Evolutionary conservation across 2,888 invertebrate species (phyloP).

Genomic region (Metacarcinus magister): DNA sequence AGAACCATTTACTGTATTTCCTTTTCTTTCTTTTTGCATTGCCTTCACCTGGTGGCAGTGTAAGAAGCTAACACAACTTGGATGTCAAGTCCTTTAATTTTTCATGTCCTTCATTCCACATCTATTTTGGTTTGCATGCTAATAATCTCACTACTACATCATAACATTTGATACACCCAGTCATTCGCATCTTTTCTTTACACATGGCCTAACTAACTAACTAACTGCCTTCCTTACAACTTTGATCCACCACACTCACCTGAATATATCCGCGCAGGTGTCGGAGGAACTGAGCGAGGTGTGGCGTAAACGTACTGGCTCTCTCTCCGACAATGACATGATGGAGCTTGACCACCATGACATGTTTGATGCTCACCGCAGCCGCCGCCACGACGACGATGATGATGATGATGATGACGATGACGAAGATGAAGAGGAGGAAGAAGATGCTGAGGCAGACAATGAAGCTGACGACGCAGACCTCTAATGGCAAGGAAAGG

Average conservation of each 20-base stretch:
- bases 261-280: slow-evolving; percentile 43
- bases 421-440: neutral
- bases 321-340: slow-evolving; percentile 79
- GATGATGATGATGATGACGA: neutral
- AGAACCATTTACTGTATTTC: neutral
- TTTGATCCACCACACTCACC: neutral
- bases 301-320: slow-evolving; percentile 78
- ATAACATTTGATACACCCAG: too few relatives aligned
- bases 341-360: slow-evolving; percentile 61
- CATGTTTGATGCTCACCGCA: slow-evolving; percentile 35
- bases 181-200: too few relatives aligned
- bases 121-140: too few relatives aligned
- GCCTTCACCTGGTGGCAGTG: neutral
- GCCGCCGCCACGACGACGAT: neutral
- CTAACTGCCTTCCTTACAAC: too few relatives aligned
- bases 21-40: neutral
- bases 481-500: neutral
- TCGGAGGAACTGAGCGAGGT: slow-evolving; percentile 74
- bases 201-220: too few relatives aligned
- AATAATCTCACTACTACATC: too few relatives aligned
- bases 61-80: too few relatives aligned
- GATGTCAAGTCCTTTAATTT: too few relatives aligned
- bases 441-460: neutral
- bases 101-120: too few relatives aligned
- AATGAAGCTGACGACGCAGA: neutral